phyloP scores from a whole-genome alignment of 2,797 vertebrate species.

The Parotocinclus haroldoi region DNA sequence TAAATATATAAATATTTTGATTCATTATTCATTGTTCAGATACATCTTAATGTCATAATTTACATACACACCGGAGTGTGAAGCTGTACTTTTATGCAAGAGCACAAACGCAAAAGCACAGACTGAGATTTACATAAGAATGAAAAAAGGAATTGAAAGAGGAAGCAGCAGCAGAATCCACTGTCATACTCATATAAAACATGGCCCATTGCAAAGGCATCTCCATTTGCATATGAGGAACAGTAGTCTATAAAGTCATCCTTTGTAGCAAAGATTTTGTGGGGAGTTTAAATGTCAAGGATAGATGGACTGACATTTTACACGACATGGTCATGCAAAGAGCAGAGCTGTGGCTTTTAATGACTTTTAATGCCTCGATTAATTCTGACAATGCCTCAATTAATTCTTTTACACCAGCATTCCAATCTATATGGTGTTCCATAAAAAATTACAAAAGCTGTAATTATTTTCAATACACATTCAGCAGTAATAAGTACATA shows the following conservation, averaged over 20 bases:
- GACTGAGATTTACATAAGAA: no score
- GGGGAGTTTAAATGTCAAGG: conserved; percentile 47
- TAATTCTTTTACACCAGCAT: neutral
- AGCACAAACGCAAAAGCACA: no score
- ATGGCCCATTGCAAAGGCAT: conserved; percentile 25
- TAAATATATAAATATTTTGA: no score
- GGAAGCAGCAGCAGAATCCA: conserved; percentile 2
- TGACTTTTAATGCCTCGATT: conserved; percentile 7
- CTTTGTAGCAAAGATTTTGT: conserved; percentile 63
- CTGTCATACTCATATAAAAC: conserved; percentile 14
- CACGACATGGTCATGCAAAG: neutral
- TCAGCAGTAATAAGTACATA: no score
- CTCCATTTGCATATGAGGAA: conserved; percentile 62
- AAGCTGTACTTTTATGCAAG: no score
- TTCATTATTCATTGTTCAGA: no score
- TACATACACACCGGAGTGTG: no score
- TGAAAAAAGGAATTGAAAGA: conserved; percentile 29
- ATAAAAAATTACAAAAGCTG: no score
- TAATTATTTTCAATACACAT: no score
- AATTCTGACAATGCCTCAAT: conserved; percentile 15
- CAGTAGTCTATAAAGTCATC: conserved; percentile 47
- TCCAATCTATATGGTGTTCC: no score
- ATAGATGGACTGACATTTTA: neutral
- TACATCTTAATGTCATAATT: no score
- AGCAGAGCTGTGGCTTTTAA: neutral